A percentile compares a stretch with the other conserved stretches of the same genome.
These are phyloP conservation scores for Tiliqua scincoides DNA, from an alignment of 2,113 vertebrate genomes.

Conservation along the genomic window DNA sequence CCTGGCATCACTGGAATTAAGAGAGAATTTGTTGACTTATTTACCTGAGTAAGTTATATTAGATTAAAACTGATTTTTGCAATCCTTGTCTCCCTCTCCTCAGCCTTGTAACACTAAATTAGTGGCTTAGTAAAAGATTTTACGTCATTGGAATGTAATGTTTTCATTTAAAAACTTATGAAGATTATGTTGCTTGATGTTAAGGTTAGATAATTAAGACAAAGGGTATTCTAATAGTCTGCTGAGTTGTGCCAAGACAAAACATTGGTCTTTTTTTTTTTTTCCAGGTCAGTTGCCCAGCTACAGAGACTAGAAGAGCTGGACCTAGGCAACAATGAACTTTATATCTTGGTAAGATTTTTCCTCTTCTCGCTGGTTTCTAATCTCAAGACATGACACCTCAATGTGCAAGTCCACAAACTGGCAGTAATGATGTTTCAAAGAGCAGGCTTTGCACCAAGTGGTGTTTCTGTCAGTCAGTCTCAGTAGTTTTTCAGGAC, in stretches of 20 bases:
- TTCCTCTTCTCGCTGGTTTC: background rate
- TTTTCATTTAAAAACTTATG: background rate
- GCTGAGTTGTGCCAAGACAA: conserved; percentile 38
- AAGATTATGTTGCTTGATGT: background rate
- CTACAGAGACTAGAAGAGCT: conserved; percentile 95
- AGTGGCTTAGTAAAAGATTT: background rate
- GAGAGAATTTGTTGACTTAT: conserved; percentile 95
- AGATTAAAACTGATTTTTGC: background rate
- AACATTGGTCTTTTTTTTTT: background rate
- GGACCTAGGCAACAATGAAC: conserved; percentile 97
- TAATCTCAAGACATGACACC: background rate
- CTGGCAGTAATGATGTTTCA: background rate
- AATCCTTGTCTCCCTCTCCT: background rate
- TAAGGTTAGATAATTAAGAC: background rate
- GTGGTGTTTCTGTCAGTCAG: background rate
- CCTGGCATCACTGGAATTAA: conserved; percentile 94
- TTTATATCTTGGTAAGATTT: conserved; percentile 90
- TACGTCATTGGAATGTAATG: background rate
- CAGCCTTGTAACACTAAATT: too few relatives aligned
- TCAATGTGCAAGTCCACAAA: background rate
- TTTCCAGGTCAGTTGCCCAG: conserved; percentile 88
- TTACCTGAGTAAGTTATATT: conserved; percentile 93
- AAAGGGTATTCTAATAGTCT: conserved; percentile 51
- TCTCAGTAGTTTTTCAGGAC: too few relatives aligned
- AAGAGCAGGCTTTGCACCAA: background rate